Evolutionary conservation across 2,797 vertebrate genomes (phyloP).

Genomic region (Cyclopterus lumpus): DNA sequence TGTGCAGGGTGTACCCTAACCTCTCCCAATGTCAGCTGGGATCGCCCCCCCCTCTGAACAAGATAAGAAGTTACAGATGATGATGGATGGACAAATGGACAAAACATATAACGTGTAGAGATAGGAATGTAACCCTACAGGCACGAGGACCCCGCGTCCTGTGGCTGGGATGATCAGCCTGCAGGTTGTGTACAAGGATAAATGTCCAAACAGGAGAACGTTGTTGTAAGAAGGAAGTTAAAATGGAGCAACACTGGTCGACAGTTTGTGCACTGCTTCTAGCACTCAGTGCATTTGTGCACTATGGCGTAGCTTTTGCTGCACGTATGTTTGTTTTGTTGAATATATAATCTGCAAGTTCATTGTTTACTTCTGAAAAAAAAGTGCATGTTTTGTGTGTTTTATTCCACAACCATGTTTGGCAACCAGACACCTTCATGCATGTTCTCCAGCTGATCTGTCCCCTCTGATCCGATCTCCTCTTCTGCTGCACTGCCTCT

Average conservation of each 20-base stretch:
- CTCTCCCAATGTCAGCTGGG: no score
- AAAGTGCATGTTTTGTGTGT: conserved; percentile 1
- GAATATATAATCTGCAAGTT: not conserved
- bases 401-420: not conserved
- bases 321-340: conserved; percentile 43
- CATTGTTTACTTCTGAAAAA: conserved; percentile 2
- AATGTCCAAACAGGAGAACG: conserved; percentile 51
- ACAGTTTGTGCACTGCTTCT: conserved; percentile 54
- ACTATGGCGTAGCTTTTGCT: conserved; percentile 37
- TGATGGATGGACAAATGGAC: no score
- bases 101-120: not conserved
- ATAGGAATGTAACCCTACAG: conserved; percentile 35
- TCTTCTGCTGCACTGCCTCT: conserved; percentile 33
- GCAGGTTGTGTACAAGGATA: conserved; percentile 39
- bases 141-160: conserved; percentile 64
- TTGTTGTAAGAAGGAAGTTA: conserved; percentile 44
- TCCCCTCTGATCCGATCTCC: not conserved
- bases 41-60: no score
- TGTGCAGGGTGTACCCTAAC: no score
- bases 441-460: conserved; percentile 2
- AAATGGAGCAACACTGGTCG: conserved; percentile 64
- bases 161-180: conserved; percentile 14
- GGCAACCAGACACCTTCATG: not conserved
- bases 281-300: conserved; percentile 51
- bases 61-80: no score